Evolutionary conservation across 2,797 vertebrate genomes (phyloP).

Genomic region (Danio albolineatus): DNA sequence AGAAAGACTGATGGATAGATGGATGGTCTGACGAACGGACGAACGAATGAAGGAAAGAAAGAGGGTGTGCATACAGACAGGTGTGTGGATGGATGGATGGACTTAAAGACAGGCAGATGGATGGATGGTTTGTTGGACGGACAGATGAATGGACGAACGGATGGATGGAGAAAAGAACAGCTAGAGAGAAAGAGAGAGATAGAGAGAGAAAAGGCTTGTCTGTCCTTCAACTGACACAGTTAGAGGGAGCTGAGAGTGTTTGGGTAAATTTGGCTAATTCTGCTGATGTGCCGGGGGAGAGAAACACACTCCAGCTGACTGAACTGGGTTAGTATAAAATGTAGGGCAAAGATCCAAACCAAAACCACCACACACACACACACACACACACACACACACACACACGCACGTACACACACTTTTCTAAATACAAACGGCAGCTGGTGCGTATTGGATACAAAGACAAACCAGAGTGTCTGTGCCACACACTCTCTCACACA

Average conservation of each 20-base stretch:
- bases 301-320: constrained; percentile 61
- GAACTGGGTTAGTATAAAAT: constrained; percentile 64
- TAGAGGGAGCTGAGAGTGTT: constrained; percentile 45
- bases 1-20: too few species aligned
- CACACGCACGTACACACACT: constrained; percentile 40
- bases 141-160: too few species aligned
- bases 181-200: too few species aligned
- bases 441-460: constrained; percentile 11
- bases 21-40: too few species aligned
- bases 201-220: constrained; percentile 20
- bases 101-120: too few species aligned
- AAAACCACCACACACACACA: constrained; percentile 43
- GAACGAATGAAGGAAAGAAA: too few species aligned
- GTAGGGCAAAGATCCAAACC: constrained; percentile 63
- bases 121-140: too few species aligned
- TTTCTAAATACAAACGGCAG: constrained; percentile 15
- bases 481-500: constrained; percentile 17
- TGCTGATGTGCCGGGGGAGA: constrained; percentile 58
- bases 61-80: too few species aligned
- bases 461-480: constrained; percentile 1
- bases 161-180: too few species aligned
- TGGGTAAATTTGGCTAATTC: constrained; percentile 62
- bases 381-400: constrained; percentile 51
- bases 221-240: constrained; percentile 61
- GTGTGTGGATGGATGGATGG: not conserved